Conservation (phyloP, 2,797 vertebrate genomes). For the Petrocephalus sullivani region DNA sequence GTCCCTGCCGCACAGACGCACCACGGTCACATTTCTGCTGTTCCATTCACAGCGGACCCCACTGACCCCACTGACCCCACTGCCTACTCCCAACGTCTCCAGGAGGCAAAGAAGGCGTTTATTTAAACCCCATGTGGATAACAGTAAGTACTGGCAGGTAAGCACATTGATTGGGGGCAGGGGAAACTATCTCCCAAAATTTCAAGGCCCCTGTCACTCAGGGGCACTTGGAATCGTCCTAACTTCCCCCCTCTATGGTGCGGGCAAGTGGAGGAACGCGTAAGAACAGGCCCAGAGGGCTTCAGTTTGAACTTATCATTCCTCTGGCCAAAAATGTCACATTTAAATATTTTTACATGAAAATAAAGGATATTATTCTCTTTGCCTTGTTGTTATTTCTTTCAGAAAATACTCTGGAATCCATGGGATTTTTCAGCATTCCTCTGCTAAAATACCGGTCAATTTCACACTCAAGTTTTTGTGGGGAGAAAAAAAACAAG, state of each 20-base stretch:
- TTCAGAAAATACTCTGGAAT: neutral
- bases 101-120: neutral
- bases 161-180: neutral
- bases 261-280: neutral
- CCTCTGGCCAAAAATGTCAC: neutral
- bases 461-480: neutral
- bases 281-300: neutral
- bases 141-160: neutral
- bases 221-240: too few relatives aligned
- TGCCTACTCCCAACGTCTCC: neutral
- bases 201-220: too few relatives aligned
- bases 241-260: too few relatives aligned
- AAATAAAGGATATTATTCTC: neutral
- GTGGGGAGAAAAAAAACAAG: too few relatives aligned
- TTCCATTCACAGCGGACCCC: neutral
- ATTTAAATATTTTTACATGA: neutral
- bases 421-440: neutral
- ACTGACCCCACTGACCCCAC: neutral
- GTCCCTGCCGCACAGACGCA: conserved; percentile 68
- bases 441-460: neutral
- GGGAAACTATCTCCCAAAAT: too few relatives aligned
- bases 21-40: neutral
- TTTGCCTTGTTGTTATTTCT: neutral
- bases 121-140: neutral
- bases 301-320: neutral